phyloP scores from a whole-genome alignment of 1,140 invertebrate species.

The Xylocopa sonorina region DNA sequence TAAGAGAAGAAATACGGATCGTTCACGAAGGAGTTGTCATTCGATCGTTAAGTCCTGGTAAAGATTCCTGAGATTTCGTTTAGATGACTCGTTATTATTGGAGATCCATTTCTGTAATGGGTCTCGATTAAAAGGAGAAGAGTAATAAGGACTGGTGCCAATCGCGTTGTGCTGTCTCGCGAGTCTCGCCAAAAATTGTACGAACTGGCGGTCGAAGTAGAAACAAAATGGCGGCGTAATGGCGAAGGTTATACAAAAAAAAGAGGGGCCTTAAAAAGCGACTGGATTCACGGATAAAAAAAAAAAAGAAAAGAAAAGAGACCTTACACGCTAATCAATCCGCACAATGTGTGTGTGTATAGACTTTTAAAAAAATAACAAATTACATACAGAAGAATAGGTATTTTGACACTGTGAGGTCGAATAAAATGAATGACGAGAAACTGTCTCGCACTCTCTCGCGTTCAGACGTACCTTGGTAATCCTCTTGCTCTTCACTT shows the following conservation, averaged over 20 bases:
- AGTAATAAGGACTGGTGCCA: too few species aligned
- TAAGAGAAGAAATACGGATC: not conserved
- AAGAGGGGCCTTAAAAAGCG: not conserved
- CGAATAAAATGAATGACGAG: conserved; percentile 73
- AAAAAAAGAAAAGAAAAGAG: conserved; percentile 34
- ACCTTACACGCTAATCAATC: conserved; percentile 74
- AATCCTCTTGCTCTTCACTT: conserved; percentile 20
- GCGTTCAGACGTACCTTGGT: conserved; percentile 5
- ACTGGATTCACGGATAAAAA: not conserved
- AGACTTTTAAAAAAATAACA: conserved; percentile 83
- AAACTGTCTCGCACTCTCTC: conserved; percentile 42
- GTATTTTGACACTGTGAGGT: conserved; percentile 63
- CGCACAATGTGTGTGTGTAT: conserved; percentile 66
- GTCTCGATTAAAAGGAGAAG: not conserved
- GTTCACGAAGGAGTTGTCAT: conserved; percentile 8
- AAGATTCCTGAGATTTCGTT: conserved; percentile 43
- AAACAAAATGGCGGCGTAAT: not conserved
- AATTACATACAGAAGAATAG: conserved; percentile 78
- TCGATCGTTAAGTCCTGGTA: not conserved
- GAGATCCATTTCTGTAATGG: conserved; percentile 17
- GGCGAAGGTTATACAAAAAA: not conserved
- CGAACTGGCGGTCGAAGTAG: not conserved
- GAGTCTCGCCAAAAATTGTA: not conserved
- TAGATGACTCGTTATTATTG: conserved; percentile 17
- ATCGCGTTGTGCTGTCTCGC: not conserved